Base-by-base conservation (phyloP, 2,888 invertebrate species). In the Cantharis flavilabris region DNA sequence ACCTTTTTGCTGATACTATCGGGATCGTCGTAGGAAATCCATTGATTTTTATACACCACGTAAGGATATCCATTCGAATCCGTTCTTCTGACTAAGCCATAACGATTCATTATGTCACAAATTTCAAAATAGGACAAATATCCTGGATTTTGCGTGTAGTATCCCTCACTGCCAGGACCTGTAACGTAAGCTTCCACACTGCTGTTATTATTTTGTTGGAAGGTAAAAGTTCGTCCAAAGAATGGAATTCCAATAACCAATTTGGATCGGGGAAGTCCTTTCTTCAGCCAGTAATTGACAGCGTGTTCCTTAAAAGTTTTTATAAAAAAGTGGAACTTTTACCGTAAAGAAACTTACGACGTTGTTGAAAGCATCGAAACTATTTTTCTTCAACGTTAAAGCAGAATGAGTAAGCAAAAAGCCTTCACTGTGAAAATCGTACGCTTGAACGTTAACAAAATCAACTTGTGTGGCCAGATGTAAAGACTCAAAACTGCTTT, bases 1-100 rank as follows among this genome's bases (percentile, higher is more conserved):
- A 94, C 94, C 91, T 95, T 95, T 85, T 90, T 90, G 77, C 89
- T 86, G 70, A 94, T 89, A 75, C 93, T 93, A 14, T 90, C 88
- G 0, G 90, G 90, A 82, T 95, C 94, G 80, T 96, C 96, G 83
- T 92, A 96, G 5, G 94, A 93, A 79, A 96, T 90, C 96, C 96
- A 96, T 83, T 96, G 95, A 85, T 95, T 93, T 7, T 92, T 94
- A 71, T 91, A 91, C 9, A 92, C 90, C 70, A 91, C 88, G 83
- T 90, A 94, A 0, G 94, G 93, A 14, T 93, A 91, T 0, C 94
- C 94, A 30, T 90, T 90, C 70, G 90, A 90, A 83, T 94, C 94
- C 11, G 90, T 81, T 23, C 82, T 77, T 70, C 80, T 81, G 16
- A 77, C 80, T 85, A 87, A 87, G 2, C 85, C 86, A 79, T 87